A percentile compares a stretch with the other conserved stretches of the same genome.
Conservation (phyloP, 2,113 vertebrate species). For the Sturnira hondurensis region DNA sequence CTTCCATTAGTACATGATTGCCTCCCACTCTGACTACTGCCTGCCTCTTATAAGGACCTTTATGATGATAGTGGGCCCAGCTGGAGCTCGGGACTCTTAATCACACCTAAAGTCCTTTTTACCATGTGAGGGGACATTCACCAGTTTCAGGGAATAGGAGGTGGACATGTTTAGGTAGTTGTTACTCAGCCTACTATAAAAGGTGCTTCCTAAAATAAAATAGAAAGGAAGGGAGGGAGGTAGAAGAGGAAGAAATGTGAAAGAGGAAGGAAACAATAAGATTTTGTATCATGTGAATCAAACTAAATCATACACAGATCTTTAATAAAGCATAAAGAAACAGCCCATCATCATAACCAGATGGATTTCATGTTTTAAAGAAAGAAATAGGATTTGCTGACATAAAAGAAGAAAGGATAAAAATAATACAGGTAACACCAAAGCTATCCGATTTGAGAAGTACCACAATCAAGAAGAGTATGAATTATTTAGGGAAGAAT, state of each 20-base stretch:
- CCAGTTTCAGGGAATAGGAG: neutral
- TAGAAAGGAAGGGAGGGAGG: neutral
- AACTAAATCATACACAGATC: neutral
- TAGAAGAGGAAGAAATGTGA: neutral
- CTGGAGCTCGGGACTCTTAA: neutral
- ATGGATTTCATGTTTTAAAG: neutral
- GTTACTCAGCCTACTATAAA: neutral
- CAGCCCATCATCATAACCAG: neutral
- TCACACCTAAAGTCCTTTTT: neutral
- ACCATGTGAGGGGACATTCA: neutral
- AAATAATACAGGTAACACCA: neutral
- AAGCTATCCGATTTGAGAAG: neutral
- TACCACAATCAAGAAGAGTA: neutral
- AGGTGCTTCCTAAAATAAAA: neutral
- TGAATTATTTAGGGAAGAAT: neutral
- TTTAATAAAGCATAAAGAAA: neutral
- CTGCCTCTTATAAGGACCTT: neutral
- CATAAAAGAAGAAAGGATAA: neutral
- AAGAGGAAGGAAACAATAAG: neutral
- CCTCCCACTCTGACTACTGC: neutral
- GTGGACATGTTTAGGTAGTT: neutral
- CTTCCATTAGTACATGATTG: neutral
- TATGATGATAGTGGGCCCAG: neutral
- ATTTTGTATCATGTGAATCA: neutral
- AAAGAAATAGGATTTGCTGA: neutral